Base-by-base conservation (phyloP, 37 sponge, comb jelly and placozoan species). In the Ephydatia muelleri region DNA sequence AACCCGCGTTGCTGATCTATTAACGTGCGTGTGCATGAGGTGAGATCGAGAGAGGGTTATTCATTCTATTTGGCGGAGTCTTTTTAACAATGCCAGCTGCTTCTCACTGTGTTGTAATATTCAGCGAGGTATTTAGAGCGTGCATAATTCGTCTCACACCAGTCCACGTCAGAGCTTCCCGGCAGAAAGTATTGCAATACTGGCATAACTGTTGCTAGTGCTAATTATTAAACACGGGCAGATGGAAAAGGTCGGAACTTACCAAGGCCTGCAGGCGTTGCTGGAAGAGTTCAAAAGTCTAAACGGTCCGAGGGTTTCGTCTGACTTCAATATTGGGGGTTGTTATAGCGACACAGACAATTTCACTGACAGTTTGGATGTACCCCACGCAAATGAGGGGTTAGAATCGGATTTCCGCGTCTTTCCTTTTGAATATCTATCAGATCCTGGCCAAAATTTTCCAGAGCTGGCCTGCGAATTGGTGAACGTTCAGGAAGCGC, bases 381-480 rank as follows among this genome's bases (percentile, higher is more conserved):
- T 43, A 6, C 43, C 43, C 43, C 43, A 43, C 43, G 43, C 6
- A 43, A 43, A 43, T 43, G 43, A 43, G 43, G 6, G 43, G 43
- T 43, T 43, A 43, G 43, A 6, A 3, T 43, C 6, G 43, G 43
- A 43, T 43, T 43, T 43, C 43, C 43, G 43, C 43, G 43, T 43
- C 43, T 43, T 9, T 43, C 43, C 43, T 3, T 43, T 43, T 6
- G 43, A 43, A 43, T 77, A 77, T 77, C 19, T 77, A 40, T 49
- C 35, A 25, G 35, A 38, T 64, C 29, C 73, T 22, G 80, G 76
- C 6, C 76, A 65, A 69, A 31, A 3, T 23, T 76, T 87, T 22
- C 87, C 87, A 11, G 76, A 75, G 43, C 82, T 87, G 0, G 72
- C 87, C 28, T 25, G 14, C 28, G 87, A 87, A 43, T 82, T 87